Percentiles rank a stretch among this genome's conserved stretches.
Evolutionary conservation across 2,888 invertebrate species (phyloP).

Genomic region (Rosalia funebris): DNA sequence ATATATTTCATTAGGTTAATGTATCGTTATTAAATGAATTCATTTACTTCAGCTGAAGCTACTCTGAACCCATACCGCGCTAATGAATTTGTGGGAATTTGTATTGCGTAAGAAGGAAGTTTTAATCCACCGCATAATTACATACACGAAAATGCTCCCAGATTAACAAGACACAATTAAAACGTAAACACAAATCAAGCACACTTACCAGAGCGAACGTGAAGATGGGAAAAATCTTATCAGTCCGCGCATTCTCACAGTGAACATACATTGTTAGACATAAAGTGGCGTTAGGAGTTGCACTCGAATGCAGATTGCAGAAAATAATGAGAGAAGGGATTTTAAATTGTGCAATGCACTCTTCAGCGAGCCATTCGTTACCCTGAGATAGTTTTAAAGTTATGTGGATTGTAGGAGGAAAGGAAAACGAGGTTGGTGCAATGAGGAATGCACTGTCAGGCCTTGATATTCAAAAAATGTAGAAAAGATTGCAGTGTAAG

Average conservation of each 20-base stretch:
- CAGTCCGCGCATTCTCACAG: constrained; percentile 39
- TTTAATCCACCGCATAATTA: no score
- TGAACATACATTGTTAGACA: constrained; percentile 32
- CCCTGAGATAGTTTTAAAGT: constrained; percentile 49
- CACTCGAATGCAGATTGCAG: constrained; percentile 22
- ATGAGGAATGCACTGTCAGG: constrained; percentile 8
- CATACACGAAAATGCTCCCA: no score
- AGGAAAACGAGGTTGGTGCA: constrained; percentile 25
- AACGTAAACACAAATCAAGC: background rate
- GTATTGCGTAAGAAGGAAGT: no score
- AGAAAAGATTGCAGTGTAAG: no score
- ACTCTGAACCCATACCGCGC: no score
- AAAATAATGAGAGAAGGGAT: constrained; percentile 48
- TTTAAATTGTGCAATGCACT: constrained; percentile 44
- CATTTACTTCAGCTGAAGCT: no score
- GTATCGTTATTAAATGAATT: no score
- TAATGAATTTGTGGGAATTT: no score
- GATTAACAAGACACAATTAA: background rate
- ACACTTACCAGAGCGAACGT: constrained; percentile 37
- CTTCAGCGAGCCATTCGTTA: constrained; percentile 45
- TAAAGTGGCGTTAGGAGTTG: constrained; percentile 36
- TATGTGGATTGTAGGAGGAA: constrained; percentile 37
- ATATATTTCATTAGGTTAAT: no score
- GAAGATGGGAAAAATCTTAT: constrained; percentile 34
- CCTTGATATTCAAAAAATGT: no score